phyloP scores from a whole-genome alignment of 1,140 invertebrate genomes.

The Rhyzopertha dominica region DNA sequence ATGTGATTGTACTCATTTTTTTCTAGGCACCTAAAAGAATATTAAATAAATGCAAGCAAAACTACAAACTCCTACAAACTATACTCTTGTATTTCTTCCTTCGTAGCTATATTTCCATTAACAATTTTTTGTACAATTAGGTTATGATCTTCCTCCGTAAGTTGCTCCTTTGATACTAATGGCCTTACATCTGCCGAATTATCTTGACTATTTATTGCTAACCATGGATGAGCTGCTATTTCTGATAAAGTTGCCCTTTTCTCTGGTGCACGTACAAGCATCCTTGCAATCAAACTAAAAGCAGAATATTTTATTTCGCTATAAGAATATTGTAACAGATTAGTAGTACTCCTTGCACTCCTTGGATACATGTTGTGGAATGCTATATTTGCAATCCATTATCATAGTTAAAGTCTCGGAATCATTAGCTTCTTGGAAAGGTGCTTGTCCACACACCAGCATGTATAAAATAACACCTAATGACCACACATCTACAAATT shows the following conservation, averaged over 20 bases:
- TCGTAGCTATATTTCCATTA: slow-evolving; percentile 87
- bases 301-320: slow-evolving; percentile 16
- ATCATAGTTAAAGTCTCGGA: slow-evolving; percentile 99
- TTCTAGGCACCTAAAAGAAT: slow-evolving; percentile 72
- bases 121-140: slow-evolving; percentile 95
- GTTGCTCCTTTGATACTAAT: slow-evolving; percentile 73
- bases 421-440: slow-evolving; percentile 98
- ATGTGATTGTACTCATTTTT: slow-evolving; percentile 97
- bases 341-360: slow-evolving; percentile 69
- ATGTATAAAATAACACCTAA: slow-evolving; percentile 97
- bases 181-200: slow-evolving; percentile 59
- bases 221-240: slow-evolving; percentile 87
- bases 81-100: slow-evolving; percentile 90
- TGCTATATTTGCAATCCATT: slow-evolving; percentile 98
- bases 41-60: not conserved
- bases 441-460: slow-evolving; percentile 94
- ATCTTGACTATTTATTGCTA: slow-evolving; percentile 53
- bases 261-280: slow-evolving; percentile 90
- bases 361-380: slow-evolving; percentile 83
- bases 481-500: slow-evolving; percentile 93
- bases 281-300: slow-evolving; percentile 77
- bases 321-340: slow-evolving; percentile 8
- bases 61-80: not conserved
- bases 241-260: slow-evolving; percentile 82
- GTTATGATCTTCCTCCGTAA: slow-evolving; percentile 88